Evolutionary conservation across 2,888 invertebrate species (phyloP), one percentile per base, ranked within the genome.

Genomic region (Melieria crassipennis): DNA sequence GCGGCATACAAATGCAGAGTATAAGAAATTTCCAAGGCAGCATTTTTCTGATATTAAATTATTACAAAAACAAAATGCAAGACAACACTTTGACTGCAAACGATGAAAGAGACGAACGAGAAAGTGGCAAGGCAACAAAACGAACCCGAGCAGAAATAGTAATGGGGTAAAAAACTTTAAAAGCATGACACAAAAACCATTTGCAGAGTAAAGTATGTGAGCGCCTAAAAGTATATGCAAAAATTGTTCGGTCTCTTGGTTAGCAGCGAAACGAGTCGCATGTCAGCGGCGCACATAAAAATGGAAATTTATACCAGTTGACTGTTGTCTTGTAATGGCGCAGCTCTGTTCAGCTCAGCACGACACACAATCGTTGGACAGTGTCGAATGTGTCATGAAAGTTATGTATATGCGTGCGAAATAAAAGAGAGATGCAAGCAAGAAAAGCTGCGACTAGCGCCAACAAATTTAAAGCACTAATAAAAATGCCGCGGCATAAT

Each of bases 261-360:
- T 52, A 52, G 50, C 11, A 50, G 3, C 13, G 11, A 52, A 1
- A 52, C 52, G 52, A 52, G 52, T 30, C 50, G 9, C 11, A 52
- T 52, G 52, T 52, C 13, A 52, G 7, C 52, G 13, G 11, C 52
- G 61, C 7, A 61, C 1, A 61, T 61, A 63, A 63, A 63, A 63
- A 46, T 63, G 62, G 13, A 63, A 63, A 63, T 61, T 16, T 16
- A 7, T 6, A 4, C 52, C 13, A 11, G 30, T 30, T 30, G 30
- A 2, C 30, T 30, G 30, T 30, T 30, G 30, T 30, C 30, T 1
- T 30, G 30, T 30, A 30, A 30, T 30, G 30, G 30, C 30, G 30
- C 30, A 30, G 13, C 52, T 52, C 42, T 43, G 45, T 61, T 63
- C 48, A 30, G 16, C 6, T n/a, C 42, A 30, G n/a, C 42, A 11